Evolutionary conservation across 1,140 invertebrate species (phyloP).

Genomic region (Chymomyza costata): DNA sequence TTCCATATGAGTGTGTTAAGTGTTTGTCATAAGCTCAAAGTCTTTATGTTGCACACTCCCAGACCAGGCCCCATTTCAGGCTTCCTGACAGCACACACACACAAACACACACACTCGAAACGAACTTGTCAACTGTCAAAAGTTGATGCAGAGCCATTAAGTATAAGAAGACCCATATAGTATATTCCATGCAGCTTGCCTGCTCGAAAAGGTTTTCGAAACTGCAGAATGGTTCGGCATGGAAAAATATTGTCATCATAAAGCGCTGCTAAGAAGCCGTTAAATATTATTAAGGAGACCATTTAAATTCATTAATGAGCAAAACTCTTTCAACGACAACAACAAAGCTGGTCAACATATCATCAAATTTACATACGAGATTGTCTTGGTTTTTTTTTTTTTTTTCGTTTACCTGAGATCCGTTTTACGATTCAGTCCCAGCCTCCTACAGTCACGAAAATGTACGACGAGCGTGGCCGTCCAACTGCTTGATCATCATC

Average conservation of each 20-base stretch:
- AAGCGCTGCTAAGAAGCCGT: slow-evolving; percentile 74
- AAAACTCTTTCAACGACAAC: slow-evolving; percentile 21
- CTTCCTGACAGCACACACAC: slow-evolving; percentile 28
- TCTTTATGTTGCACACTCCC: slow-evolving; percentile 23
- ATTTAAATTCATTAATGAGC: slow-evolving; percentile 75
- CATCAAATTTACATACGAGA: slow-evolving; percentile 51
- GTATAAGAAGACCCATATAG: slow-evolving; percentile 52
- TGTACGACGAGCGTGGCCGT: slow-evolving; percentile 55
- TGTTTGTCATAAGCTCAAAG: slow-evolving; percentile 43
- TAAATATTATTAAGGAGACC: slow-evolving; percentile 75
- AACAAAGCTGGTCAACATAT: not conserved
- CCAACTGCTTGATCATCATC: slow-evolving; percentile 16
- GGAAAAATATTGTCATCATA: slow-evolving; percentile 73
- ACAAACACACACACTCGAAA: too few relatives aligned
- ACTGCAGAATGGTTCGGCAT: not conserved
- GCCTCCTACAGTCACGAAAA: slow-evolving; percentile 38
- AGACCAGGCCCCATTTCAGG: not conserved
- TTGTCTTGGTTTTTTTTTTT: slow-evolving; percentile 2
- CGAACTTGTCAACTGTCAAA: slow-evolving; percentile 72
- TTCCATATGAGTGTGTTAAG: slow-evolving; percentile 1
- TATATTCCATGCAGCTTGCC: slow-evolving; percentile 24
- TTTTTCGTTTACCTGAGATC: slow-evolving; percentile 40
- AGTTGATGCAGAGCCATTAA: slow-evolving; percentile 65
- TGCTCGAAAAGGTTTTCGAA: too few relatives aligned
- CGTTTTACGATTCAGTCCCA: slow-evolving; percentile 35